Conservation (phyloP, 2,888 invertebrate genomes). For the Andricus curvator region DNA sequence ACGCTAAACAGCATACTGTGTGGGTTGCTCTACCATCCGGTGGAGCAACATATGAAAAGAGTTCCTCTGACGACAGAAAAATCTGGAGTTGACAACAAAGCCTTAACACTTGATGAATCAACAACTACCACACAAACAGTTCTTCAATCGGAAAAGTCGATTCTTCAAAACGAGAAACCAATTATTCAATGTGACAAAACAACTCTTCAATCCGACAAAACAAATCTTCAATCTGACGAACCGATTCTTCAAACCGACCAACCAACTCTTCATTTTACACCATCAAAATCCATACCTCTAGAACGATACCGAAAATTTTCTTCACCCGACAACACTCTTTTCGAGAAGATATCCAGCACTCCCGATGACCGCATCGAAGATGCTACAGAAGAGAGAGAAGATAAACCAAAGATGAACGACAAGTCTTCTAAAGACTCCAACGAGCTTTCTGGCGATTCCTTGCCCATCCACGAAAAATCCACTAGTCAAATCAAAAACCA, state of each 20-base stretch:
- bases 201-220: not conserved
- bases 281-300: slow-evolving; percentile 81
- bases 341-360: slow-evolving; percentile 24
- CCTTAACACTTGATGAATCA: slow-evolving; percentile 67
- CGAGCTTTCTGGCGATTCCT: slow-evolving; percentile 3
- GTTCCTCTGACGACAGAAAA: slow-evolving; percentile 72
- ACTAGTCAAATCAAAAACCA: slow-evolving; percentile 4
- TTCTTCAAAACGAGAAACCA: not conserved
- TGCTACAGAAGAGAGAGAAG: not conserved
- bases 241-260: not conserved
- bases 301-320: slow-evolving; percentile 82
- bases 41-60: slow-evolving; percentile 88
- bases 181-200: not conserved
- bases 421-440: not conserved
- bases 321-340: slow-evolving; percentile 62
- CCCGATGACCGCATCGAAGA: not conserved
- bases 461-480: not conserved
- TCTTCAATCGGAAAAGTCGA: not conserved
- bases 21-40: slow-evolving; percentile 90
- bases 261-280: not conserved
- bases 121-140: not conserved
- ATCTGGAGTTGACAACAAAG: slow-evolving; percentile 73
- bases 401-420: slow-evolving; percentile 8
- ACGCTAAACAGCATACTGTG: slow-evolving; percentile 91
- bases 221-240: not conserved